These are phyloP conservation scores for Sciurus vulgaris DNA, from an alignment of 2,797 vertebrate species.

Conservation along the genomic window DNA sequence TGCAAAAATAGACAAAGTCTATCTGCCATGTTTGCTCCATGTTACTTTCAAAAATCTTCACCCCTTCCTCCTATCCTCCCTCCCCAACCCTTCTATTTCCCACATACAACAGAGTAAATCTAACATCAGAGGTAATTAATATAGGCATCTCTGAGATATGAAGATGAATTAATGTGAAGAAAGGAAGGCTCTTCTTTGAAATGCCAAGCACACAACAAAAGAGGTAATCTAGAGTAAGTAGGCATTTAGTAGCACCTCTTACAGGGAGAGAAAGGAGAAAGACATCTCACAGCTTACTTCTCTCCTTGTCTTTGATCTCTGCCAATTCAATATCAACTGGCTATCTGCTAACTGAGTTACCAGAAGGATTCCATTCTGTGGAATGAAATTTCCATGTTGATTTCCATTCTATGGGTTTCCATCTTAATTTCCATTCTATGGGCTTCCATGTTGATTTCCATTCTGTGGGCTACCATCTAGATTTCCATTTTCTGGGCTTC, in stretches of 20 bases:
- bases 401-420: neutral
- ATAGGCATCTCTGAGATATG: neutral
- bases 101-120: neutral
- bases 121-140: neutral
- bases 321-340: neutral
- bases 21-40: neutral
- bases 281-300: neutral
- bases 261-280: neutral
- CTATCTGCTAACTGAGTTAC: neutral
- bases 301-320: neutral
- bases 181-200: constrained; percentile 36
- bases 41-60: neutral
- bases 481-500: neutral
- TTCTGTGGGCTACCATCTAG: too few relatives aligned
- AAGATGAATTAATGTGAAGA: neutral
- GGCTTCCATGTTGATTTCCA: neutral
- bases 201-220: neutral
- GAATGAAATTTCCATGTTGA: neutral
- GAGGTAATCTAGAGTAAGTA: neutral
- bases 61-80: neutral
- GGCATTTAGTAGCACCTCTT: neutral
- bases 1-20: neutral
- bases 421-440: neutral
- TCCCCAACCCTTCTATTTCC: neutral
- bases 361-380: neutral